Conservation (phyloP, 1,140 invertebrate species). For the Sycophila sp. region DNA sequence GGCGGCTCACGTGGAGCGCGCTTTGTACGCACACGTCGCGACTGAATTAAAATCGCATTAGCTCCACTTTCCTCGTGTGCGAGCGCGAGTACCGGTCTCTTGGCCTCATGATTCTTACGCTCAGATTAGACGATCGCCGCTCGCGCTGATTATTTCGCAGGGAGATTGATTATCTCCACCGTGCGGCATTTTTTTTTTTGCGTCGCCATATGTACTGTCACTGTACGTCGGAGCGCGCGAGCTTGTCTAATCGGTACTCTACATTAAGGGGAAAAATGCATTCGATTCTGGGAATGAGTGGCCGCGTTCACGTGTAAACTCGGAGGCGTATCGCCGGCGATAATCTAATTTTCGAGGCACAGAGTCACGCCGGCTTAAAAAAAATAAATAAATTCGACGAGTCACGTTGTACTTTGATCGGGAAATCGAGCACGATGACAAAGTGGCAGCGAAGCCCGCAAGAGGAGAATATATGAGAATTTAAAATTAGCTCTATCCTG, state of each 20-base stretch:
- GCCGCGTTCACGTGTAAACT: background rate
- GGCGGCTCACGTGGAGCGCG: too few relatives aligned
- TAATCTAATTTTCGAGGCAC: constrained; percentile 13
- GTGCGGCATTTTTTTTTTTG: background rate
- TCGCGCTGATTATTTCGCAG: background rate
- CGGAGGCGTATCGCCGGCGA: background rate
- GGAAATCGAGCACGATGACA: background rate
- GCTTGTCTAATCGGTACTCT: background rate
- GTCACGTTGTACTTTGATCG: constrained; percentile 9
- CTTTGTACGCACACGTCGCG: background rate
- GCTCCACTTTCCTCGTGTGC: background rate
- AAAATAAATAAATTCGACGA: background rate
- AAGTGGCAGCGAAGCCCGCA: too few relatives aligned
- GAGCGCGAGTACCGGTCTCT: background rate
- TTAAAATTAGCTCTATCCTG: constrained; percentile 3
- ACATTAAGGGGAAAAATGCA: background rate
- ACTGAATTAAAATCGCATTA: constrained; percentile 24
- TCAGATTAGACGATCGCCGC: background rate
- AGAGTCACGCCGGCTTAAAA: background rate
- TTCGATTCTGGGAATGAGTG: too few relatives aligned
- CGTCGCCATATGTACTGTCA: background rate
- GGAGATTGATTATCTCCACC: background rate
- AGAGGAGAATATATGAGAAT: constrained; percentile 15
- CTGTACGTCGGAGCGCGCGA: background rate
- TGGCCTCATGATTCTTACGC: background rate